Evolutionary conservation across 2,888 invertebrate genomes (phyloP), one percentile per base, ranked within the genome.

Genomic region (Lymantria monacha): DNA sequence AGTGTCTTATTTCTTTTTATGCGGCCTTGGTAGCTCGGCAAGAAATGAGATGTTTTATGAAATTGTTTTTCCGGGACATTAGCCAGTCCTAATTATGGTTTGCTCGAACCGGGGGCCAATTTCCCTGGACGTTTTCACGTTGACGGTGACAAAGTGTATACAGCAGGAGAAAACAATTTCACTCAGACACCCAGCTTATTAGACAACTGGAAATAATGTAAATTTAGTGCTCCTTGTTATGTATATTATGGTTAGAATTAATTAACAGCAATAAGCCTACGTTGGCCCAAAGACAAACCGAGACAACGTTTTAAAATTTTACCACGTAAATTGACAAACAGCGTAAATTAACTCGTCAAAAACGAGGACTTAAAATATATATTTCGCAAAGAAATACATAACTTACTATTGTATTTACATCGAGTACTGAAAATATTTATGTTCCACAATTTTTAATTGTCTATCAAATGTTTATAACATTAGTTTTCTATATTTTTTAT

Each of bases 31-130:
- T 67, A 70, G 55, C 69, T 67, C 70, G 67, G 68, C 59, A 72
- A 79, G 81, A 77, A 81, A 85, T 75, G 79, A 82, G 84, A 87
- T 85, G 82, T 89, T 88, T 87, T 89, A 89, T 87, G 84, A 89
- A 90, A 89, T 90, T 90, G 87, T 88, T 88, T 91, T 42, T 90
- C 86, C 84, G 80, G 74, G 69, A 89, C 88, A 87, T 90, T 90
- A 87, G 79, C 83, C 83, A 63, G 77, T 75, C 85, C 86, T 91
- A 90, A 91, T 91, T 90, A 89, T 85, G 83, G 75, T 52, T 70
- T 76, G 73, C 75, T 79, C 77, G 79, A 78, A 79, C 75, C 69
- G 66, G 66, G 74, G 79, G 73, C 81, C 87, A 85, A 89, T 88
- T 88, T 83, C 79, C 80, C 76, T 83, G 83, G 85, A 83, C 83